A percentile compares a stretch with the other conserved stretches of the same genome.
These are phyloP conservation scores for Macroglossus sobrinus DNA, from an alignment of 2,113 vertebrate species.

Conservation along the genomic window DNA sequence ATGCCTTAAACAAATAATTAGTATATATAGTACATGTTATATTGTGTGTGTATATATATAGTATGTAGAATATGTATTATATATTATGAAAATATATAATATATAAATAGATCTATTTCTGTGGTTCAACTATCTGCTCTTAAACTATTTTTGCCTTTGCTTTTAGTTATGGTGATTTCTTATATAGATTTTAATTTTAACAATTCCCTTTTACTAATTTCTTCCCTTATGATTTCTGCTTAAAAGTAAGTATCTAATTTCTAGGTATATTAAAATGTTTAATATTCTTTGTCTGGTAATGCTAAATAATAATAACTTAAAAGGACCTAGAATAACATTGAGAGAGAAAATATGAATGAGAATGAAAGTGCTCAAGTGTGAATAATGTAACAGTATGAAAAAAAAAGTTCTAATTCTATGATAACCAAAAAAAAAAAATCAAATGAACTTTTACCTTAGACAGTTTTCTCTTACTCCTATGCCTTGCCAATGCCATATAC, in stretches of 20 bases:
- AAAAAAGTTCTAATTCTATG: not conserved
- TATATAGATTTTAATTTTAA: not conserved
- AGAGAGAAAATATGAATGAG: not conserved
- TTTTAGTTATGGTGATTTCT: not conserved
- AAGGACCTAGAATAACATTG: not conserved
- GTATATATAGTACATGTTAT: not conserved
- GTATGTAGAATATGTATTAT: not conserved
- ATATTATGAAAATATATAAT: not conserved
- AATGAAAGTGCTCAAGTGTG: not conserved
- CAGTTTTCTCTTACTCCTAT: not conserved
- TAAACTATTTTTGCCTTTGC: not conserved
- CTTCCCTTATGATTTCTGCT: not conserved
- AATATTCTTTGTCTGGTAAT: not conserved
- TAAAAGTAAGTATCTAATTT: not conserved
- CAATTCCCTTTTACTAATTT: not conserved
- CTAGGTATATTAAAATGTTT: not conserved
- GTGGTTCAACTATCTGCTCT: not conserved
- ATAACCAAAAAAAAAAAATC: not conserved
- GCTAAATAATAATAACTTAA: not conserved
- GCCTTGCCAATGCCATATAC: not conserved
- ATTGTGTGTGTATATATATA: not conserved
- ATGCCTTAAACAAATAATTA: not conserved
- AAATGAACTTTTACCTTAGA: not conserved
- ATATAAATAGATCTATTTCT: not conserved
- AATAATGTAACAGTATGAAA: not conserved